Evolutionary conservation across 2,888 invertebrate genomes (phyloP).

Genomic region (Limnephilus rhombicus): DNA sequence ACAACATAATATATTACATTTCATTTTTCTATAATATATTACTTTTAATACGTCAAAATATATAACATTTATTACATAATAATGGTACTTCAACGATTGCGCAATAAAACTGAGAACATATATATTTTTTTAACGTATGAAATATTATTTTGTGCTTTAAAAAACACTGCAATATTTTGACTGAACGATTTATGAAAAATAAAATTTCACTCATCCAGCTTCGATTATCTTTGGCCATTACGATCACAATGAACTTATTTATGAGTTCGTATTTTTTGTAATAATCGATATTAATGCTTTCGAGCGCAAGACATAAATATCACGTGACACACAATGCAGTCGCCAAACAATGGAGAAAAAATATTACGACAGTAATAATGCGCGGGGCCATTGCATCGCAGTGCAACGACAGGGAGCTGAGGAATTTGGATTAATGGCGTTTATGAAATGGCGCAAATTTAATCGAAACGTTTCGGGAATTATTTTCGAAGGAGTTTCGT

Average conservation of each 20-base stretch:
- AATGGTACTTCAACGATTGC: too few relatives aligned
- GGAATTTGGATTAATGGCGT: not conserved
- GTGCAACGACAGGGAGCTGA: not conserved
- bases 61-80: too few relatives aligned
- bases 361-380: conserved; percentile 30
- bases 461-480: not conserved
- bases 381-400: not conserved
- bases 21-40: too few relatives aligned
- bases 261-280: conserved; percentile 32
- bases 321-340: conserved; percentile 35
- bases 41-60: too few relatives aligned
- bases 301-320: conserved; percentile 43
- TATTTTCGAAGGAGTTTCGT: not conserved
- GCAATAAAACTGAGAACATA: too few relatives aligned
- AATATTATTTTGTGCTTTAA: too few relatives aligned
- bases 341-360: conserved; percentile 38
- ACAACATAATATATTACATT: too few relatives aligned
- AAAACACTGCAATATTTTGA: not conserved
- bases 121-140: too few relatives aligned
- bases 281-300: conserved; percentile 48
- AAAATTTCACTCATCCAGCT: not conserved
- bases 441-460: not conserved
- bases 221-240: not conserved
- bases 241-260: conserved; percentile 26
- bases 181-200: not conserved